phyloP scores from a whole-genome alignment of 2,113 vertebrate species.

The Labeo rohita region DNA sequence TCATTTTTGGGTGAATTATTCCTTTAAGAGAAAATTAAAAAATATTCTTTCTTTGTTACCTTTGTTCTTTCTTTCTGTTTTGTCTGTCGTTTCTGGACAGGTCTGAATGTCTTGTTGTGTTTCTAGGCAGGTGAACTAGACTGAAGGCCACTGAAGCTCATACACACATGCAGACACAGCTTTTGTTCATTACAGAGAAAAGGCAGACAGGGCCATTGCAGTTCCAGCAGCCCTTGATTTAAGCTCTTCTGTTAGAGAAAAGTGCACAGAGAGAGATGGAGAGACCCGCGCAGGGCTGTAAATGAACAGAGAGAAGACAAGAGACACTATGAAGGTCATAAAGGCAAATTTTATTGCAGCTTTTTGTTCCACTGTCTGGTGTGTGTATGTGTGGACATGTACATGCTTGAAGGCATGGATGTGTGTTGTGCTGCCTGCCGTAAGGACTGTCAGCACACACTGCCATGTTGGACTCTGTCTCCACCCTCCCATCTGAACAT shows the following conservation, averaged over 20 bases:
- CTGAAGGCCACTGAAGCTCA: neutral
- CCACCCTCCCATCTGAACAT: constrained; percentile 16
- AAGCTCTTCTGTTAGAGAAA: neutral
- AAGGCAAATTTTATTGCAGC: neutral
- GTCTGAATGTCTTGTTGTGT: constrained; percentile 25
- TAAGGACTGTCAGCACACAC: neutral
- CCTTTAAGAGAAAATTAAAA: neutral
- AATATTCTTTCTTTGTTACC: neutral
- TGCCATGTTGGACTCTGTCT: constrained; percentile 13
- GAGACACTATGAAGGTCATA: constrained; percentile 17
- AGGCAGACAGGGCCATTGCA: constrained; percentile 2
- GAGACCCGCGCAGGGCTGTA: constrained; percentile 21
- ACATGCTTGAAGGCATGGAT: neutral
- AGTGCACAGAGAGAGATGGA: constrained; percentile 32
- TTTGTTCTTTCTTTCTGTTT: neutral
- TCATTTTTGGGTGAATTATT: neutral
- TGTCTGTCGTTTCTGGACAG: neutral
- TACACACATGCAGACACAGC: constrained; percentile 29
- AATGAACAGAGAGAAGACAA: constrained; percentile 9
- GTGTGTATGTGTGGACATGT: constrained; percentile 10
- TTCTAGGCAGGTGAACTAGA: constrained; percentile 12
- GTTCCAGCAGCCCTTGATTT: constrained; percentile 44
- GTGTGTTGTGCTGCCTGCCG: neutral
- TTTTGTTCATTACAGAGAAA: constrained; percentile 27
- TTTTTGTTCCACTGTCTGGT: neutral